phyloP scores from a whole-genome alignment of 2,797 vertebrate genomes.

The Austrolebias charrua region DNA sequence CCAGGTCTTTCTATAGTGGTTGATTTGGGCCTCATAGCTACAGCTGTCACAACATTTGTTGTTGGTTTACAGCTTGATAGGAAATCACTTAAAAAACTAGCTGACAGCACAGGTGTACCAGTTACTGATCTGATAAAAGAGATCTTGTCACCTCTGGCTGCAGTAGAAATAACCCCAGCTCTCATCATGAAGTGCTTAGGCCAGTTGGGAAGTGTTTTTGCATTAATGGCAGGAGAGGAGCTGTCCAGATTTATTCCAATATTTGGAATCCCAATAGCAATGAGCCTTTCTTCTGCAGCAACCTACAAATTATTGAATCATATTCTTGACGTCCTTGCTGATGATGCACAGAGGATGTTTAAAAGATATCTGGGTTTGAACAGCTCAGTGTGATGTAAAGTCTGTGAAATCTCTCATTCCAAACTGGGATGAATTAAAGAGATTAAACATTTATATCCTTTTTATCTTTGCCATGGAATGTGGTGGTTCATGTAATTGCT shows the following conservation, averaged over 20 bases:
- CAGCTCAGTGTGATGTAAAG: no score
- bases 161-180: accelerated
- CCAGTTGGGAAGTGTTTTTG: background rate
- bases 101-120: background rate
- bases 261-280: background rate
- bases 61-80: background rate
- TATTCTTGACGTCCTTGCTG: background rate
- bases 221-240: conserved; percentile 3
- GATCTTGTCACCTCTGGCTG: background rate
- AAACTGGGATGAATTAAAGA: no score
- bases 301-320: accelerated
- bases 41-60: no score
- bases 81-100: background rate
- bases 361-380: no score
- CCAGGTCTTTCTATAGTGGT: background rate
- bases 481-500: no score
- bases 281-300: accelerated
- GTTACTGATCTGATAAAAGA: background rate
- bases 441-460: no score
- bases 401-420: no score
- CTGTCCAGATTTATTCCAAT: background rate
- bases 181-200: accelerated
- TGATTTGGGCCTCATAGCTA: background rate
- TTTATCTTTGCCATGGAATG: no score
- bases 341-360: conserved; percentile 6